Evolutionary conservation across 1,140 invertebrate species (phyloP).

Genomic region (Saccostrea cuccullata): DNA sequence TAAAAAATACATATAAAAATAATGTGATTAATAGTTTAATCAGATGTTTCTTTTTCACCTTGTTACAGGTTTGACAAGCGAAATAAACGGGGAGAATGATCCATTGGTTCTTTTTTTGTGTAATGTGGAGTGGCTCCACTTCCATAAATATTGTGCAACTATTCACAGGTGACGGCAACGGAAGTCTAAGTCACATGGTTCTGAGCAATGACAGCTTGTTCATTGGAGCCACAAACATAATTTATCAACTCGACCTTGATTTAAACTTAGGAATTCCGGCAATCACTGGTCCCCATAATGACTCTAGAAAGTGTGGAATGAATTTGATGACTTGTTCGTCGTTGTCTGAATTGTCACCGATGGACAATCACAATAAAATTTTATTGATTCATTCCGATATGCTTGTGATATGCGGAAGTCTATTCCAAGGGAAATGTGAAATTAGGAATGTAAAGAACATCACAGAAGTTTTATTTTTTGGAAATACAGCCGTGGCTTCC

Average conservation of each 20-base stretch:
- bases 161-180: not conserved
- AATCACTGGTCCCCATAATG: slow-evolving; percentile 82
- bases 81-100: no score
- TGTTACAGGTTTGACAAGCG: no score
- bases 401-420: slow-evolving; percentile 93
- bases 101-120: not conserved
- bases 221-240: slow-evolving; percentile 93
- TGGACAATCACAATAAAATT: slow-evolving; percentile 84
- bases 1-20: no score
- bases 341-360: slow-evolving; percentile 86
- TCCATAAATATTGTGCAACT: not conserved
- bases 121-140: not conserved
- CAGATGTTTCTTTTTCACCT: no score
- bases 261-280: slow-evolving; percentile 88
- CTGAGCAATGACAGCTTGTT: slow-evolving; percentile 95
- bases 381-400: slow-evolving; percentile 88
- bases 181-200: slow-evolving; percentile 86
- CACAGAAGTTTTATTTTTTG: slow-evolving; percentile 85
- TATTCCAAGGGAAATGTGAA: slow-evolving; percentile 92
- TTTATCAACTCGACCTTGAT: slow-evolving; percentile 92
- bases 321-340: slow-evolving; percentile 70
- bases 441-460: slow-evolving; percentile 93
- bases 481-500: slow-evolving; percentile 93
- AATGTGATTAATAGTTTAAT: no score
- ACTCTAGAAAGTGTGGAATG: slow-evolving; percentile 63